Conservation (phyloP, 2,113 vertebrate species). For the Scatophagus argus region DNA sequence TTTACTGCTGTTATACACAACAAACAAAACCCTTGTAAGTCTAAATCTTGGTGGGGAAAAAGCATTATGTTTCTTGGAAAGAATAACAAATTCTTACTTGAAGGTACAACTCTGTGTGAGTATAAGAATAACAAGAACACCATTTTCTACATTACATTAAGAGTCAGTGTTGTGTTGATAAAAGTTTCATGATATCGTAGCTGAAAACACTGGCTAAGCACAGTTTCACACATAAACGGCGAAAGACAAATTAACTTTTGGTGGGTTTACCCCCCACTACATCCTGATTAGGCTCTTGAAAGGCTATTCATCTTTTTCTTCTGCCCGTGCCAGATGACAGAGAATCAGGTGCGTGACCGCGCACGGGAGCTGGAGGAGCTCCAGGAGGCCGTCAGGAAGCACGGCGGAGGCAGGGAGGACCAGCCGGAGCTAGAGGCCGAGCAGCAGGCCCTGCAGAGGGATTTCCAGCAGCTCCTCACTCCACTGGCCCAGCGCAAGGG, state of each 20-base stretch:
- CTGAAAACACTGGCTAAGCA: constrained; percentile 11
- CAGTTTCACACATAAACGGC: constrained; percentile 13
- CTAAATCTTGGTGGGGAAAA: neutral
- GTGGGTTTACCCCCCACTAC: constrained; percentile 19
- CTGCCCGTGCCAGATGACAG: constrained; percentile 83
- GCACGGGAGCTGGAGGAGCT: constrained; percentile 91
- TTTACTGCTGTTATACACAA: constrained; percentile 19
- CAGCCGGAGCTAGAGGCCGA: constrained; percentile 81
- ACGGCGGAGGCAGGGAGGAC: constrained; percentile 75
- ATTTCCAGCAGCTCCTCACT: constrained; percentile 89
- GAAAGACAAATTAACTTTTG: constrained; percentile 5
- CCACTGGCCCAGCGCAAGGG: constrained; percentile 87
- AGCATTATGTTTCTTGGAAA: neutral
- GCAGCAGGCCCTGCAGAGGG: constrained; percentile 84
- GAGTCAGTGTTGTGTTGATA: neutral
- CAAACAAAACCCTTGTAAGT: neutral
- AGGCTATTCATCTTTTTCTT: constrained; percentile 54
- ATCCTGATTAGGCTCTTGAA: constrained; percentile 53
- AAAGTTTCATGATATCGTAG: neutral
- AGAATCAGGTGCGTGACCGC: constrained; percentile 91
- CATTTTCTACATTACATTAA: neutral
- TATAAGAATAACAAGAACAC: neutral
- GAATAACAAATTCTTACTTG: neutral
- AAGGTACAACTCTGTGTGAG: no score
- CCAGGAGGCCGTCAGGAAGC: constrained; percentile 81